Conservation (phyloP, 2,888 invertebrate genomes). For the Amphipoea lucens region DNA sequence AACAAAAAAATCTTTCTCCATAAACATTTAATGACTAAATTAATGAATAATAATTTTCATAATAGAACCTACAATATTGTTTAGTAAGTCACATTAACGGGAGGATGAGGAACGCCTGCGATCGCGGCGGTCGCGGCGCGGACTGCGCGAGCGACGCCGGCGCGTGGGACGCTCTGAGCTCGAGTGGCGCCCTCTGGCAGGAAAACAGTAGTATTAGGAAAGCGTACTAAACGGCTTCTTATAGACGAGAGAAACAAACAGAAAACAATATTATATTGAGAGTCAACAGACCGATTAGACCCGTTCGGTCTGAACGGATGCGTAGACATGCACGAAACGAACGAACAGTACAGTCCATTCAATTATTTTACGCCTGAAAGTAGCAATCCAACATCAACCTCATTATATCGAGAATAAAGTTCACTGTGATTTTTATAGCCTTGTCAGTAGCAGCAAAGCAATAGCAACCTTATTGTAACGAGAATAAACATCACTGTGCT, state of each 20-base stretch:
- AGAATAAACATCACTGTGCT: no score
- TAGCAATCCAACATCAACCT: no score
- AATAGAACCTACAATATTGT: conserved; percentile 7
- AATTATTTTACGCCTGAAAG: no score
- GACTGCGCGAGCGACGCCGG: conserved; percentile 67
- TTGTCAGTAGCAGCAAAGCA: no score
- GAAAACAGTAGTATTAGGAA: background rate
- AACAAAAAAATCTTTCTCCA: conserved; percentile 20
- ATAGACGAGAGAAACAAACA: background rate
- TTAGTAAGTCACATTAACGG: conserved; percentile 49
- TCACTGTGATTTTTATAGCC: no score
- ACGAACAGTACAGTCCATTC: no score
- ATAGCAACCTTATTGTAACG: no score
- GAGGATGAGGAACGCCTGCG: conserved; percentile 51
- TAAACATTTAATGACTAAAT: conserved; percentile 14
- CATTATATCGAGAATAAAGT: no score
- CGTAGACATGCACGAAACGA: background rate
- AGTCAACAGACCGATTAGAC: background rate
- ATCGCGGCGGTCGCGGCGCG: conserved; percentile 59
- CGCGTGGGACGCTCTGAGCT: conserved; percentile 67
- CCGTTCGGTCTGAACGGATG: background rate
- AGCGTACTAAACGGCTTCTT: background rate
- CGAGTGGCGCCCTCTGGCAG: conserved; percentile 66
- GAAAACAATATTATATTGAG: background rate
- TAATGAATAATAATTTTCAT: conserved; percentile 17